These are phyloP conservation scores for Aplysina aerophoba DNA, from an alignment of 37 sponge, comb jelly and placozoan genomes.

Conservation along the genomic window DNA sequence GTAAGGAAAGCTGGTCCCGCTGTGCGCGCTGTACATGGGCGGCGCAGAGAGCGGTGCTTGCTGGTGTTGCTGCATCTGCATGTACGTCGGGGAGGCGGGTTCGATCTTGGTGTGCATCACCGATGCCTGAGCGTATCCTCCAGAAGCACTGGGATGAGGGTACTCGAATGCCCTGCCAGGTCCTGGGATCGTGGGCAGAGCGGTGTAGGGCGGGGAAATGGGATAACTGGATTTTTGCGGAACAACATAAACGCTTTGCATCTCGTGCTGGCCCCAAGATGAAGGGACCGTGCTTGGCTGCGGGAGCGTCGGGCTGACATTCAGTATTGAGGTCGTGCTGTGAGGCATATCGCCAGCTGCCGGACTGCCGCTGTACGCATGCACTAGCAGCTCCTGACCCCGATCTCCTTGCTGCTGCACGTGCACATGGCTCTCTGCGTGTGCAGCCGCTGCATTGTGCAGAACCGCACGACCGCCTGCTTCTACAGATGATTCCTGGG, in stretches of 20 bases:
- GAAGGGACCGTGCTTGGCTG: conserved; percentile 8
- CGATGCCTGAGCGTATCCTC: conserved; percentile 3
- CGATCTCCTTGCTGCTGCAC: too few species aligned
- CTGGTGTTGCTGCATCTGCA: not conserved
- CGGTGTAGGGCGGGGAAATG: conserved; percentile 55
- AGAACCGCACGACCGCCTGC: not conserved
- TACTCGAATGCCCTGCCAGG: not conserved
- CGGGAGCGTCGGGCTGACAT: not conserved
- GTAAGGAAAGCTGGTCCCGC: conserved; percentile 45
- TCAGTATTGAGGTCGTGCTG: not conserved
- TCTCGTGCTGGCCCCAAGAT: not conserved
- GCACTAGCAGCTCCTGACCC: not conserved
- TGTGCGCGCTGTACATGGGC: conserved; percentile 18
- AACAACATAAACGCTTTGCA: conserved; percentile 7
- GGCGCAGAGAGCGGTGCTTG: conserved; percentile 53
- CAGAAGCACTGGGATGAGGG: conserved; percentile 2
- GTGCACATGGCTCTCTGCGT: too few species aligned
- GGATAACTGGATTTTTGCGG: not conserved
- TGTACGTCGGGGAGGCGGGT: conserved; percentile 36
- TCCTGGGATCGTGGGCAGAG: conserved; percentile 24
- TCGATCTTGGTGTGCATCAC: conserved; percentile 30
- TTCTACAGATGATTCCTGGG: conserved; percentile 24
- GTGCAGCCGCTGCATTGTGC: not conserved
- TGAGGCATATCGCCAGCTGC: conserved; percentile 8
- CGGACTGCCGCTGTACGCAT: conserved; percentile 14